These are phyloP conservation scores for Galagoides demidoff DNA, from an alignment of 2,797 vertebrate genomes.

Conservation along the genomic window DNA sequence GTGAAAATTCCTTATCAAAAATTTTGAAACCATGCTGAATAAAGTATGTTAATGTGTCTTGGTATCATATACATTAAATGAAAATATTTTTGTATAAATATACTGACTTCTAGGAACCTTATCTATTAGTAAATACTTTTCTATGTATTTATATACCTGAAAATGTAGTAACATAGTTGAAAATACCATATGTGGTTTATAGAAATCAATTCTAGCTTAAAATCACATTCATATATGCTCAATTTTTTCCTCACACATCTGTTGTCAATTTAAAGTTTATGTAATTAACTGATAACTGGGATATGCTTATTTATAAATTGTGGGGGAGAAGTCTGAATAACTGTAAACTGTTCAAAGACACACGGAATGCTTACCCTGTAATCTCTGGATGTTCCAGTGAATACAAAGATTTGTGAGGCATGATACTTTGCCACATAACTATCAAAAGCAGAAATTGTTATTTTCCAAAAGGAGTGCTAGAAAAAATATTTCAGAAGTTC, in stretches of 20 bases:
- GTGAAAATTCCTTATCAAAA: background rate
- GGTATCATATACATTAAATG: background rate
- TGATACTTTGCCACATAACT: background rate
- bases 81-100: slow-evolving; percentile 36
- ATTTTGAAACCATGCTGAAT: slow-evolving; percentile 47
- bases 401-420: background rate
- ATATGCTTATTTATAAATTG: slow-evolving; percentile 16
- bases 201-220: slow-evolving; percentile 56
- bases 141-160: background rate
- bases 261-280: slow-evolving; percentile 52
- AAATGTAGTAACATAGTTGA: slow-evolving; percentile 1
- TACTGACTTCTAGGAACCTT: background rate
- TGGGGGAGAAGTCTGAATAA: background rate
- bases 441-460: background rate
- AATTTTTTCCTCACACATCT: slow-evolving; percentile 8
- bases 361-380: slow-evolving; percentile 24
- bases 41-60: slow-evolving; percentile 36
- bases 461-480: slow-evolving; percentile 30
- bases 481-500: slow-evolving; percentile 25
- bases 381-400: background rate
- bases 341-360: slow-evolving; percentile 38
- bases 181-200: slow-evolving; percentile 45
- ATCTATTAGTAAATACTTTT: slow-evolving; percentile 36
- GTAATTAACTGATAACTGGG: slow-evolving; percentile 2
- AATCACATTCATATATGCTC: background rate